These are phyloP conservation scores for Amblyopsis rosae DNA, from an alignment of 2,113 vertebrate species.

Conservation along the genomic window DNA sequence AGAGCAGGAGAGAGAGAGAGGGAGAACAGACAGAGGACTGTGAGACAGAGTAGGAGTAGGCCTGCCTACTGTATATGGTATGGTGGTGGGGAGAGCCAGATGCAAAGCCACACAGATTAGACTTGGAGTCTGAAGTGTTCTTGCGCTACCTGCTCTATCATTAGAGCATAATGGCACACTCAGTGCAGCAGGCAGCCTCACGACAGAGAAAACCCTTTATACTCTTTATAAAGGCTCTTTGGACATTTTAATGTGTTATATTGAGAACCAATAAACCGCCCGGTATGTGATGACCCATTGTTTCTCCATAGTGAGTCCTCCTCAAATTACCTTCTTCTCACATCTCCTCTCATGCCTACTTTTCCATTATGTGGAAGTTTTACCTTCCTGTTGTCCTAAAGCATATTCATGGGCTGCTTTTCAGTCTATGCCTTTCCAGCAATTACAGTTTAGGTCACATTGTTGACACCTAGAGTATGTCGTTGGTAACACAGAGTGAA, in stretches of 20 bases:
- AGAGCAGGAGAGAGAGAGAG: not conserved
- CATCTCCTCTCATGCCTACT: not conserved
- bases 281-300: not conserved
- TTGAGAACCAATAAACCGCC: not conserved
- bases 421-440: no score
- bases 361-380: not conserved
- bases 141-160: conserved; percentile 39
- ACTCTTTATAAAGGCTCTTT: not conserved
- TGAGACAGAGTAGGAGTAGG: no score
- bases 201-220: not conserved
- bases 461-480: no score
- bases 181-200: conserved; percentile 3
- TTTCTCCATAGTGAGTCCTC: not conserved
- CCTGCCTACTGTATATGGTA: no score
- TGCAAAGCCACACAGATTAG: not conserved
- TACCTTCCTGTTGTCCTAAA: not conserved
- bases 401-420: not conserved
- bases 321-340: not conserved
- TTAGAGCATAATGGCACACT: conserved; percentile 29
- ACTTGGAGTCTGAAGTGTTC: not conserved
- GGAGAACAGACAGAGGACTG: not conserved
- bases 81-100: not conserved
- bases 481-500: not conserved
- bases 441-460: no score
- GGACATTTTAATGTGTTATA: not conserved